phyloP scores from a whole-genome alignment of 2,888 invertebrate species.

The Cataglyphis altisquamis region DNA sequence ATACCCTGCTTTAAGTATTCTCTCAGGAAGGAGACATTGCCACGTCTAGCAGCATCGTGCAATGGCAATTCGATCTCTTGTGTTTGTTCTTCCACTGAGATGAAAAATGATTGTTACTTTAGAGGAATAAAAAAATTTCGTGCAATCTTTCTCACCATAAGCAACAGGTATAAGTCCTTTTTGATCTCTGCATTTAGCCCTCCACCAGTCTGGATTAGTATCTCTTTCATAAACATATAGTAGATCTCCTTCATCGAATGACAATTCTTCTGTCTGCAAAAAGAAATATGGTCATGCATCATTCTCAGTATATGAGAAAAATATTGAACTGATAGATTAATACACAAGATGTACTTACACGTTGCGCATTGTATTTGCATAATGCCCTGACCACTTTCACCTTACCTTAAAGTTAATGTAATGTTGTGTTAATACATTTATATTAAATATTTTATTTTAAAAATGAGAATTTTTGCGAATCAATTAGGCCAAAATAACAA shows the following conservation, averaged over 20 bases:
- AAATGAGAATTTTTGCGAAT: neutral
- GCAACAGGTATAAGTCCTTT: slow-evolving; percentile 89
- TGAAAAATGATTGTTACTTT: neutral
- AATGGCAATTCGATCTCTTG: slow-evolving; percentile 89
- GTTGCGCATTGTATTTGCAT: slow-evolving; percentile 88
- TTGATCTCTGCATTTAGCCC: slow-evolving; percentile 87
- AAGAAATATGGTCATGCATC: slow-evolving; percentile 20
- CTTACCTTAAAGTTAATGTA: slow-evolving; percentile 82
- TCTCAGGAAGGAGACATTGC: slow-evolving; percentile 88
- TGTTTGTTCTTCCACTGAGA: slow-evolving; percentile 87
- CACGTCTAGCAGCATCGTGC: slow-evolving; percentile 90
- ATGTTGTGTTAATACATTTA: slow-evolving; percentile 11
- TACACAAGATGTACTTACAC: slow-evolving; percentile 84
- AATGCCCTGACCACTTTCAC: slow-evolving; percentile 88
- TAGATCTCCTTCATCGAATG: slow-evolving; percentile 89
- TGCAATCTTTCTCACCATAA: slow-evolving; percentile 86
- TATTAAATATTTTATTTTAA: neutral
- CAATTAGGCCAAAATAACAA: neutral
- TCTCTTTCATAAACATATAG: slow-evolving; percentile 88
- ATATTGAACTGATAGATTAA: neutral
- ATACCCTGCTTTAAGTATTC: slow-evolving; percentile 89
- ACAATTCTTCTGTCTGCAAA: slow-evolving; percentile 88
- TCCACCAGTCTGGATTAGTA: slow-evolving; percentile 87
- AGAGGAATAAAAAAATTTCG: neutral
- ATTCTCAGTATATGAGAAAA: too few relatives aligned